These are phyloP conservation scores for Pogonus chalceus DNA, from an alignment of 1,140 invertebrate genomes.

Conservation along the genomic window DNA sequence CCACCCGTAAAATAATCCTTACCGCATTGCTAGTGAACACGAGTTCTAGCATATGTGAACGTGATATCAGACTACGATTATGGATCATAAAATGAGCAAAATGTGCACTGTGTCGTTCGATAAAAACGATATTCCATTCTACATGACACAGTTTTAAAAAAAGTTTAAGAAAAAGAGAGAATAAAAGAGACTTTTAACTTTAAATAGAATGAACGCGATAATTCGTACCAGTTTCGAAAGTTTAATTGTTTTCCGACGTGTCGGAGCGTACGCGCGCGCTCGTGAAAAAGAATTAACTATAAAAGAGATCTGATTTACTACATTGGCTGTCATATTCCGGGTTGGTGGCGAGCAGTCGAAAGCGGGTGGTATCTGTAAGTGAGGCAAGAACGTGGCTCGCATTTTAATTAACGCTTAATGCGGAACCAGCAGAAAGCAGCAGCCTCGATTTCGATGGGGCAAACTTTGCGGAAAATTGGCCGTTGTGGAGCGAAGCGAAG, in stretches of 20 bases:
- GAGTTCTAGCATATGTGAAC: background rate
- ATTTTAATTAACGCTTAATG: slow-evolving; percentile 27
- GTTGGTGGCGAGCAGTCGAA: background rate
- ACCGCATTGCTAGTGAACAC: background rate
- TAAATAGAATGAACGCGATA: background rate
- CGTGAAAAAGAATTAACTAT: slow-evolving; percentile 20
- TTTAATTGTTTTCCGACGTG: slow-evolving; percentile 1
- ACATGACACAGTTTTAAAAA: background rate
- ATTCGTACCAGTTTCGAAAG: background rate
- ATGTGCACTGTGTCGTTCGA: background rate
- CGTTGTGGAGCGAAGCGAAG: slow-evolving; percentile 9
- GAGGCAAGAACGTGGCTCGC: slow-evolving; percentile 15
- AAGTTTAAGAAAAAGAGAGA: background rate
- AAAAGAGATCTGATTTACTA: slow-evolving; percentile 22
- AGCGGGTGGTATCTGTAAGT: background rate
- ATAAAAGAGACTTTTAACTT: background rate
- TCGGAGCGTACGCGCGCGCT: background rate
- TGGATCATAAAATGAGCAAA: slow-evolving; percentile 6
- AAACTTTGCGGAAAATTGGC: slow-evolving; percentile 14
- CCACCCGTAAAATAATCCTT: background rate
- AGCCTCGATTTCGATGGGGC: slow-evolving; percentile 15
- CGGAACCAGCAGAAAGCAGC: slow-evolving; percentile 10
- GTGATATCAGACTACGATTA: background rate
- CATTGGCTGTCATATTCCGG: slow-evolving; percentile 18
- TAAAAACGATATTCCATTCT: too few species aligned